Percentiles rank a stretch among this genome's conserved stretches.
These are phyloP conservation scores for Antigone vipio DNA, from an alignment of 2,113 vertebrate genomes.

Conservation along the genomic window DNA sequence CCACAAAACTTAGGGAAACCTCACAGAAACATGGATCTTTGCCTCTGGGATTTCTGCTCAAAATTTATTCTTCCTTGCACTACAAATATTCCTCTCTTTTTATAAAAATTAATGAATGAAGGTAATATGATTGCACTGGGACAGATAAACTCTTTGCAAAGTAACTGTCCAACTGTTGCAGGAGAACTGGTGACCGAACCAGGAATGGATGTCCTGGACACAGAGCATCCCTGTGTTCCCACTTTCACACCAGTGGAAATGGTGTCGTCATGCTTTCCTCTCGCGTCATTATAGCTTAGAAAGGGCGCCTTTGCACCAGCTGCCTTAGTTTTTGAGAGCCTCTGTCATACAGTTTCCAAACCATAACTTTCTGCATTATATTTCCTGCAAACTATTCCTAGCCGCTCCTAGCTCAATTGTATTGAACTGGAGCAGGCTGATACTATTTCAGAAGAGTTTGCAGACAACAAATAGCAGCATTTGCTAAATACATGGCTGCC, in stretches of 20 bases:
- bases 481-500: background rate
- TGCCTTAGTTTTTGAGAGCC: background rate
- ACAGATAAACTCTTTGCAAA: background rate
- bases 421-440: background rate
- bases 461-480: background rate
- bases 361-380: background rate
- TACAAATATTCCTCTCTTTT: background rate
- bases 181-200: fast-evolving
- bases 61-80: background rate
- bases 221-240: background rate
- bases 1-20: background rate
- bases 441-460: background rate
- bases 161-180: background rate
- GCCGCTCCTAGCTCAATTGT: background rate
- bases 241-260: fast-evolving
- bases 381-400: background rate
- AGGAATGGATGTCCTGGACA: background rate
- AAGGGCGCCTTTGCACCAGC: background rate
- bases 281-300: fast-evolving
- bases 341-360: background rate
- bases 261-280: background rate
- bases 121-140: background rate
- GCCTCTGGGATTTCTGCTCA: fast-evolving
- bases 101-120: background rate
- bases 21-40: background rate